Evolutionary conservation across 2,888 invertebrate genomes (phyloP).

Genomic region (Ypsolopha sequella): DNA sequence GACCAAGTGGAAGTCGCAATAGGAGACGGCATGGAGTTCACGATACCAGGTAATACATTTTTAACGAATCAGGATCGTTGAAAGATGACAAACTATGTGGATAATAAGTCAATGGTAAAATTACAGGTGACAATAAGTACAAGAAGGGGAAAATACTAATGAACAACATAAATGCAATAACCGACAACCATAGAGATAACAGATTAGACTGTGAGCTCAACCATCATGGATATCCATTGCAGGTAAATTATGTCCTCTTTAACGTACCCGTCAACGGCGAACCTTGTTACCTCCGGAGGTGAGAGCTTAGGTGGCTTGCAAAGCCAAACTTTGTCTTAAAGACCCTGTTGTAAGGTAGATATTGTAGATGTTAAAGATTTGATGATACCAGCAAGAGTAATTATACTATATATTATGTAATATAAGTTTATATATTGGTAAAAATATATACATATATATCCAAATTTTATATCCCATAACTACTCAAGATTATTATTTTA

Average conservation of each 20-base stretch:
- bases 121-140: slow-evolving; percentile 83
- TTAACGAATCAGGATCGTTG: not conserved
- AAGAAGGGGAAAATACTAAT: slow-evolving; percentile 85
- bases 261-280: too few species aligned
- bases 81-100: slow-evolving; percentile 2
- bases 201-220: slow-evolving; percentile 81
- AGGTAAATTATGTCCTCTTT: slow-evolving; percentile 46
- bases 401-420: too few species aligned
- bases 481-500: not conserved
- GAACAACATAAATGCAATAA: slow-evolving; percentile 87
- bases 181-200: slow-evolving; percentile 80
- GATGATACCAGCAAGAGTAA: too few species aligned
- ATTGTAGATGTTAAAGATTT: too few species aligned
- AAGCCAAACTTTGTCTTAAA: too few species aligned
- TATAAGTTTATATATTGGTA: too few species aligned
- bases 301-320: too few species aligned
- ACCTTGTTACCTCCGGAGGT: too few species aligned
- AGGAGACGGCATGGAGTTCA: slow-evolving; percentile 94
- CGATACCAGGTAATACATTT: slow-evolving; percentile 80
- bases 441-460: too few species aligned
- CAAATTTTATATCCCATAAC: too few species aligned
- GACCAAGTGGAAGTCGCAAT: slow-evolving; percentile 92
- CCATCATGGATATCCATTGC: slow-evolving; percentile 77
- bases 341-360: too few species aligned
- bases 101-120: slow-evolving; percentile 14